These are phyloP conservation scores for Microctonus aethiopoides DNA, from an alignment of 2,888 invertebrate species.

Conservation along the genomic window DNA sequence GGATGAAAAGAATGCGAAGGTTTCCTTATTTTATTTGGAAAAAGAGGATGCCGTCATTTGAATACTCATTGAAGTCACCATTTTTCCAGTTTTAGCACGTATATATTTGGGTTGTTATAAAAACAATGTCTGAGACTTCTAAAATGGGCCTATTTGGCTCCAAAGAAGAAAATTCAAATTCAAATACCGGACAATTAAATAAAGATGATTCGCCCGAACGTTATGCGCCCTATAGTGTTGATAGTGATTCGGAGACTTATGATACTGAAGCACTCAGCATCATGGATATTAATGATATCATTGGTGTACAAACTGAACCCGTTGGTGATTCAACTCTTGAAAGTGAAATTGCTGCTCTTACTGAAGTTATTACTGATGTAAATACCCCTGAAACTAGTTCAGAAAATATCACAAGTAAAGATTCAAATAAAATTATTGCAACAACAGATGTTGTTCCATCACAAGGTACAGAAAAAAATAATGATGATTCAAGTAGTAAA, in stretches of 20 bases:
- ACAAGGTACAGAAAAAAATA: not conserved
- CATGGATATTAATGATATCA: constrained; percentile 60
- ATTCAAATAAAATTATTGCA: constrained; percentile 20
- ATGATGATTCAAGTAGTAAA: not conserved
- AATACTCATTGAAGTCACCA: not conserved
- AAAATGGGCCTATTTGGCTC: constrained; percentile 61
- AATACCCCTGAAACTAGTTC: constrained; percentile 42
- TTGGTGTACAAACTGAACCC: constrained; percentile 52
- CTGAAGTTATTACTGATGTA: constrained; percentile 60
- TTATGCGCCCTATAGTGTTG: constrained; percentile 52
- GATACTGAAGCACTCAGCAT: constrained; percentile 57
- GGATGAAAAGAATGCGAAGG: not conserved
- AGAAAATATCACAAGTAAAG: constrained; percentile 34
- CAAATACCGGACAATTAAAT: constrained; percentile 19
- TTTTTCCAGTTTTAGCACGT: constrained; percentile 1
- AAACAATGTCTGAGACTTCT: constrained; percentile 56
- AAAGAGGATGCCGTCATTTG: constrained; percentile 8
- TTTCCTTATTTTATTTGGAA: not conserved
- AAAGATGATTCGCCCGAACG: constrained; percentile 47
- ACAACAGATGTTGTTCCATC: not conserved
- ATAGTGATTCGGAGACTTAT: constrained; percentile 56
- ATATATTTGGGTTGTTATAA: constrained; percentile 22
- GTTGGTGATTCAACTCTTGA: constrained; percentile 58
- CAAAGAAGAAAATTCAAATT: constrained; percentile 42
- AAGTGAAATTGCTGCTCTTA: constrained; percentile 61